Evolutionary conservation across 2,888 invertebrate genomes (phyloP).

Genomic region (Malthinus flaveolus): DNA sequence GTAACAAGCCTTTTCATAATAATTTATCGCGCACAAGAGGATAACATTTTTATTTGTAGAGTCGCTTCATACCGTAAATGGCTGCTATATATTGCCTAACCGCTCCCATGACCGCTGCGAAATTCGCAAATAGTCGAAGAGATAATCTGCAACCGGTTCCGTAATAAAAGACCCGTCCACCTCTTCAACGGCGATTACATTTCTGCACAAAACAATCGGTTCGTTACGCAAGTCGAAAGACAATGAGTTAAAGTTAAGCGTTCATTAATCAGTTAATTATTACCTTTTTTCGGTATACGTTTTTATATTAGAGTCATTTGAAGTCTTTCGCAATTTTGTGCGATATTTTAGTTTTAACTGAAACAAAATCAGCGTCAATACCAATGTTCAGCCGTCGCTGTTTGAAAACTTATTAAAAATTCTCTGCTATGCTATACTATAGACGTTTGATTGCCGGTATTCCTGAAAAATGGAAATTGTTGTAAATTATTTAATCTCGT

Average conservation of each 20-base stretch:
- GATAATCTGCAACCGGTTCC: conserved; percentile 38
- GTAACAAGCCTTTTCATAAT: conserved; percentile 49
- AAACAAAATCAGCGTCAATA: too few species aligned
- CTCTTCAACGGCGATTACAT: conserved; percentile 18
- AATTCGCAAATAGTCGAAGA: conserved; percentile 45
- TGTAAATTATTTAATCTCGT: too few species aligned
- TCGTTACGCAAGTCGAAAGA: conserved; percentile 10
- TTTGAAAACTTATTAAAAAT: too few species aligned
- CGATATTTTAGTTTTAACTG: too few species aligned
- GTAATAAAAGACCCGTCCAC: conserved; percentile 22
- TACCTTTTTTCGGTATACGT: neutral
- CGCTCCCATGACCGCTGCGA: conserved; percentile 39
- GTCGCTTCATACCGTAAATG: conserved; percentile 49
- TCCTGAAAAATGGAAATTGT: too few species aligned
- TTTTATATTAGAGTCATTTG: too few species aligned
- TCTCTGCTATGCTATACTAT: too few species aligned
- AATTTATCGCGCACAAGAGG: conserved; percentile 48
- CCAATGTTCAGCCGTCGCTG: too few species aligned
- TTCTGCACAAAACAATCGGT: conserved; percentile 30
- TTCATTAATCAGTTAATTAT: conserved; percentile 3
- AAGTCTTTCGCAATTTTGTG: too few species aligned
- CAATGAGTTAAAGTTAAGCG: conserved; percentile 8
- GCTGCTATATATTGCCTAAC: conserved; percentile 45
- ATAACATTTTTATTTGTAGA: conserved; percentile 51
- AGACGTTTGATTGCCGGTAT: too few species aligned